These are phyloP conservation scores for Diadromus collaris DNA, from an alignment of 2,888 invertebrate genomes.

Conservation along the genomic window DNA sequence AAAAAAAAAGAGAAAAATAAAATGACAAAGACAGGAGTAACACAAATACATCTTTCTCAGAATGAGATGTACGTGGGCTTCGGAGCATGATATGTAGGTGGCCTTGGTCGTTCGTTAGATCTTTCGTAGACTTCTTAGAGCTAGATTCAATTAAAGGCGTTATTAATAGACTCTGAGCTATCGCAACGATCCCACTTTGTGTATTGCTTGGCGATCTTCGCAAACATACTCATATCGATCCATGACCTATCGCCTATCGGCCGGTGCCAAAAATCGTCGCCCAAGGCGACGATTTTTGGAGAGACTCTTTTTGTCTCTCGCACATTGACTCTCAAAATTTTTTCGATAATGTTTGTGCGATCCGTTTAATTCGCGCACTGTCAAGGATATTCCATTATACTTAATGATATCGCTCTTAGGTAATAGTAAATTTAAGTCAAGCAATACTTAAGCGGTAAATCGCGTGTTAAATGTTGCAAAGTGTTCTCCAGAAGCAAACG, in stretches of 20 bases:
- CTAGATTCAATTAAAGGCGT: slow-evolving; percentile 65
- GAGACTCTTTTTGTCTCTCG: background rate
- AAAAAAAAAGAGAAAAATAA: slow-evolving; percentile 17
- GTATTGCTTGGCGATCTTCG: slow-evolving; percentile 28
- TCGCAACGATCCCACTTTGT: slow-evolving; percentile 51
- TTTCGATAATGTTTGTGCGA: background rate
- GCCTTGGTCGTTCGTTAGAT: slow-evolving; percentile 61
- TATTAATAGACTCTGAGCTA: slow-evolving; percentile 64
- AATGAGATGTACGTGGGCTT: slow-evolving; percentile 48
- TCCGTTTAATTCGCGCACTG: too few relatives aligned
- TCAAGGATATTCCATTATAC: too few relatives aligned
- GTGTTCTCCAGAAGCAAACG: background rate
- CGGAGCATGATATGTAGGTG: slow-evolving; percentile 34
- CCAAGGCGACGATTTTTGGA: too few relatives aligned
- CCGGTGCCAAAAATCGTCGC: slow-evolving; percentile 37
- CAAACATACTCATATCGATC: slow-evolving; percentile 44
- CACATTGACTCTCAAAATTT: background rate
- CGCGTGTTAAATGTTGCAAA: background rate
- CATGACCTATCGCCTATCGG: slow-evolving; percentile 44
- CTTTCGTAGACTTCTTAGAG: slow-evolving; percentile 55
- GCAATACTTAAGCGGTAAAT: background rate
- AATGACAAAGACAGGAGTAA: slow-evolving; percentile 13
- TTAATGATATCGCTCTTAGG: too few relatives aligned
- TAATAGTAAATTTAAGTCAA: background rate
- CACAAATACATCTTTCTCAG: slow-evolving; percentile 26